phyloP scores from a whole-genome alignment of 1,140 invertebrate species.

The Sinonovacula constricta region DNA sequence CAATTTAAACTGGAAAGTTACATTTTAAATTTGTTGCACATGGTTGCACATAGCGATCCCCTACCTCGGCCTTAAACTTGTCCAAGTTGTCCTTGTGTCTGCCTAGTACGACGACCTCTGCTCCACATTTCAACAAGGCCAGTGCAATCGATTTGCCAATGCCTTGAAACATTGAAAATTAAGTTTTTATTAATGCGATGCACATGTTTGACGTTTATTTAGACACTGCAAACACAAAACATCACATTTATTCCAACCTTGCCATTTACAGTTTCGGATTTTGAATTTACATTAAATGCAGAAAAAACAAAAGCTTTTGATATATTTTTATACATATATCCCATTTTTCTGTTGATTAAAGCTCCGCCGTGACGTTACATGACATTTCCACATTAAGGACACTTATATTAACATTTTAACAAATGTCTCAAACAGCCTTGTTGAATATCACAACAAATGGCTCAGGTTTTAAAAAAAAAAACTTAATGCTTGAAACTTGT shows the following conservation, averaged over 20 bases:
- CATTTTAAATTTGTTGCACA: too few relatives aligned
- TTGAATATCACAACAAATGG: too few relatives aligned
- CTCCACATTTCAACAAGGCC: constrained; percentile 83
- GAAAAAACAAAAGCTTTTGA: background rate
- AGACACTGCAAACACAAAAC: background rate
- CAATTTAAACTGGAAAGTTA: too few relatives aligned
- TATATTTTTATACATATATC: background rate
- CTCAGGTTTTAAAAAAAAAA: too few relatives aligned
- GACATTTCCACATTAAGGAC: too few relatives aligned
- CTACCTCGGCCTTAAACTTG: constrained; percentile 81
- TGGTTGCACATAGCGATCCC: too few relatives aligned
- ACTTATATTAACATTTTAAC: too few relatives aligned
- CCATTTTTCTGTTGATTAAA: background rate
- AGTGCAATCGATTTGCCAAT: constrained; percentile 86
- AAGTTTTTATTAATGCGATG: too few relatives aligned
- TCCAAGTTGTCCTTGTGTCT: constrained; percentile 83
- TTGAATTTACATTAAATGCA: background rate
- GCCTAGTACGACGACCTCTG: constrained; percentile 86
- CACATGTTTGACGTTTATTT: background rate
- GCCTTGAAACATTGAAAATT: constrained; percentile 79
- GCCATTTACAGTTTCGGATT: background rate
- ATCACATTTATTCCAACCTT: background rate
- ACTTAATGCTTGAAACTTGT: too few relatives aligned
- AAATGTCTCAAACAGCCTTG: too few relatives aligned
- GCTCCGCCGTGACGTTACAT: too few relatives aligned